Evolutionary conservation across 2,888 invertebrate genomes (phyloP), one percentile per base, ranked within the genome.

Genomic region (Dastarcus helophoroides): DNA sequence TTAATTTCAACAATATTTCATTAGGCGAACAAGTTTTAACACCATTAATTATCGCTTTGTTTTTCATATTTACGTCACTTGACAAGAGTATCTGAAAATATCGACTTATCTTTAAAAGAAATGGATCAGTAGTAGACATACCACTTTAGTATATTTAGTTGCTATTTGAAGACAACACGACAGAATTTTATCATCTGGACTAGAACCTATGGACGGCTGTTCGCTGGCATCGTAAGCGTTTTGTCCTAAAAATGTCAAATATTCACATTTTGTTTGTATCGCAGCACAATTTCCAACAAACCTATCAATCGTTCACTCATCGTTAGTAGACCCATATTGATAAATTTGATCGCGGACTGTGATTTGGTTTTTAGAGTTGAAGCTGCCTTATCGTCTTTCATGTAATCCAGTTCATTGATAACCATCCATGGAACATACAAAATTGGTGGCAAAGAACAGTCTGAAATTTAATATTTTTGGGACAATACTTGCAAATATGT

Each of bases 341-440:
- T 54, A 38, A 67, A 72, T 41, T 65, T 64, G 58, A 70, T 65
- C 3, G 71, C 72, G 14, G 35, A 41, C 28, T 46, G 1, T 51
- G 62, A 43, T 51, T 35, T 38, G 2, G 28, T 37, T 34, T 41
- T 44, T 19, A 52, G 32, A 11, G 35, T 36, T 17, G 37, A 37
- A n/a, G 37, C 24, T 5, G 31, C 38, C 41, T 49, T 37, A 41
- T 49, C 35, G 44, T 58, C 57, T 59, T 74, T 74, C 14, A 73
- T 48, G 32, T 66, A 60, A 43, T 74, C 73, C 36, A 74, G 39
- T 48, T 74, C 74, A 38, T 67, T 68, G 8, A 72, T 61, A 1
- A 73, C 73, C 26, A 73, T 64, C 72, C 73, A 73, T 1, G 74
- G 73, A 1, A 73, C 64, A 32, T 68, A 50, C 7, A 74, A 42